phyloP scores from a whole-genome alignment of 2,888 invertebrate species.

The Chironomus tentans region DNA sequence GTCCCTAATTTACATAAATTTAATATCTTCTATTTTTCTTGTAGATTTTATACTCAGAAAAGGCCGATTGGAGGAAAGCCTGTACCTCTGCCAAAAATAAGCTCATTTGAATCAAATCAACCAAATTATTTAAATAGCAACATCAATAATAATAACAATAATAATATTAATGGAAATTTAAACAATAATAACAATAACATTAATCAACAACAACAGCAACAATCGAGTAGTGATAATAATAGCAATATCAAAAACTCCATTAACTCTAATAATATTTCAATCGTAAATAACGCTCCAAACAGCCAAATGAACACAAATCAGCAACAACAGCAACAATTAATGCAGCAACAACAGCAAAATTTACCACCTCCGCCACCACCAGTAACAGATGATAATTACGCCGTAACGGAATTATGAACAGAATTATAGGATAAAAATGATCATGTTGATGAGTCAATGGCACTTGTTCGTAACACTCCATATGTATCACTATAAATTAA shows the following conservation, averaged over 20 bases:
- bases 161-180: background rate
- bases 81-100: conserved; percentile 42
- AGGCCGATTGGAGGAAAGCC: conserved; percentile 41
- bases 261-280: background rate
- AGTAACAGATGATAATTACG: conserved; percentile 36
- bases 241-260: conserved; percentile 26
- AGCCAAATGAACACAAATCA: conserved; percentile 24
- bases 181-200: conserved; percentile 1
- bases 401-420: conserved; percentile 42
- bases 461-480: conserved; percentile 17
- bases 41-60: conserved; percentile 25
- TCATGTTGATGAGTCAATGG: conserved; percentile 3
- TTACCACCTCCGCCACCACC: conserved; percentile 29
- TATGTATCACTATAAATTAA: conserved; percentile 17
- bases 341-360: conserved; percentile 30
- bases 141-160: background rate
- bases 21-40: background rate
- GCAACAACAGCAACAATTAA: conserved; percentile 32
- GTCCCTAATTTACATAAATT: too few species aligned
- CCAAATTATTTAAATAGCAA: background rate
- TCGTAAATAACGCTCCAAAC: conserved; percentile 15
- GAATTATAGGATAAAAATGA: conserved; percentile 1
- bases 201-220: background rate
- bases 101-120: conserved; percentile 27
- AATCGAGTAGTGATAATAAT: conserved; percentile 20